Evolutionary conservation across 2,113 vertebrate species (phyloP).

Genomic region (Probosciger aterrimus): DNA sequence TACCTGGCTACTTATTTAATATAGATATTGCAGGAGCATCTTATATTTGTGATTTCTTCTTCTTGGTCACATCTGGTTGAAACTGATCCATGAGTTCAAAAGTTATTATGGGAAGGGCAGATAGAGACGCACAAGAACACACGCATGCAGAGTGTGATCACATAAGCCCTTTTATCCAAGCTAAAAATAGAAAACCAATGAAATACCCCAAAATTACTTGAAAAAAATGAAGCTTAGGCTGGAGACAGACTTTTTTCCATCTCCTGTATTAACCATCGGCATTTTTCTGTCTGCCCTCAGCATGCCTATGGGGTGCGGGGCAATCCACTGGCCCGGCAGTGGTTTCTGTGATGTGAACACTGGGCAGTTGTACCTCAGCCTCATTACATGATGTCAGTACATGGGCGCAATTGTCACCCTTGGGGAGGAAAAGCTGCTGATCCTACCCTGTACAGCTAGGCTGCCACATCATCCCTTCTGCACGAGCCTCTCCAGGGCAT

Average conservation of each 20-base stretch:
- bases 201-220: background rate
- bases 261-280: background rate
- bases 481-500: background rate
- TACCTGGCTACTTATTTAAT: background rate
- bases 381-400: background rate
- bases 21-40: background rate
- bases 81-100: background rate
- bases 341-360: background rate
- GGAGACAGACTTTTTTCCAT: background rate
- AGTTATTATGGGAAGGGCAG: background rate
- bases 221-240: background rate
- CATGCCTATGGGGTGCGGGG: accelerated
- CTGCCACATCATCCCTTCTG: background rate
- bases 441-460: background rate
- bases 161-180: background rate
- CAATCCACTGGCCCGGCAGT: background rate
- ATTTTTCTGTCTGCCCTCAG: background rate
- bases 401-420: accelerated
- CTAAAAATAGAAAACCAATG: background rate
- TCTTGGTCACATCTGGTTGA: background rate
- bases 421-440: background rate
- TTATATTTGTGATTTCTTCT: background rate
- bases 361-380: background rate
- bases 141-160: background rate
- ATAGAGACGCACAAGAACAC: background rate